phyloP scores from a whole-genome alignment of 2,797 vertebrate genomes.

The Melanotaenia pygmaea region DNA sequence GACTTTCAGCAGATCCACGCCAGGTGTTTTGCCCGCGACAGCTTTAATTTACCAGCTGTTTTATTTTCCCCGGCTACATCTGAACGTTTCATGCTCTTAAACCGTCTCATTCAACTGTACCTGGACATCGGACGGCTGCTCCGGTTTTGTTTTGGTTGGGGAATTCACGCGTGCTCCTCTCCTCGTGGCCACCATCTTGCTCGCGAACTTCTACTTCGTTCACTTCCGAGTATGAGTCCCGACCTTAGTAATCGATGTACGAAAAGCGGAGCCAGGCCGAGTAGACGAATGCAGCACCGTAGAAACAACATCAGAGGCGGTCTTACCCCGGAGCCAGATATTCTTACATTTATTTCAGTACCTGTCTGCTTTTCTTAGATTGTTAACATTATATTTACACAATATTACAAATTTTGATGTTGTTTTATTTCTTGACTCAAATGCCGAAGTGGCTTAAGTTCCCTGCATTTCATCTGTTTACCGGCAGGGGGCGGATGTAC shows the following conservation, averaged over 20 bases:
- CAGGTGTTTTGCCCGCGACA: neutral
- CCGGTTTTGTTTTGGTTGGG: constrained; percentile 29
- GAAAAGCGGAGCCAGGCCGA: constrained; percentile 7
- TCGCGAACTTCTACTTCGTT: neutral
- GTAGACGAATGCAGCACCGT: constrained; percentile 35
- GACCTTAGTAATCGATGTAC: constrained; percentile 43
- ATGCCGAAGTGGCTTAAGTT: no score
- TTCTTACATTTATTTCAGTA: no score
- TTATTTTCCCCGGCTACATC: fast-evolving
- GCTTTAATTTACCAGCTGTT: fast-evolving
- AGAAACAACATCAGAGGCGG: no score
- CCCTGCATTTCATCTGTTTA: no score
- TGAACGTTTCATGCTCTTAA: fast-evolving
- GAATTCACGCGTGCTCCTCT: constrained; percentile 70
- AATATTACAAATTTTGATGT: no score
- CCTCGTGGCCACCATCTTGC: constrained; percentile 86
- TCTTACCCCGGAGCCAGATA: no score
- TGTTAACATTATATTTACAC: no score
- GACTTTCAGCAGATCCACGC: neutral
- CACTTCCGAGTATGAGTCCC: constrained; percentile 58
- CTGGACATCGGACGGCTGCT: constrained; percentile 39
- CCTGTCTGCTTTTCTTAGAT: no score
- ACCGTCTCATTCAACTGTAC: constrained; percentile 39
- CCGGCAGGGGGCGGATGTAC: no score
- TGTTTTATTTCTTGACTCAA: no score